Evolutionary conservation across 2,113 vertebrate species (phyloP).

Genomic region (Rynchops niger): DNA sequence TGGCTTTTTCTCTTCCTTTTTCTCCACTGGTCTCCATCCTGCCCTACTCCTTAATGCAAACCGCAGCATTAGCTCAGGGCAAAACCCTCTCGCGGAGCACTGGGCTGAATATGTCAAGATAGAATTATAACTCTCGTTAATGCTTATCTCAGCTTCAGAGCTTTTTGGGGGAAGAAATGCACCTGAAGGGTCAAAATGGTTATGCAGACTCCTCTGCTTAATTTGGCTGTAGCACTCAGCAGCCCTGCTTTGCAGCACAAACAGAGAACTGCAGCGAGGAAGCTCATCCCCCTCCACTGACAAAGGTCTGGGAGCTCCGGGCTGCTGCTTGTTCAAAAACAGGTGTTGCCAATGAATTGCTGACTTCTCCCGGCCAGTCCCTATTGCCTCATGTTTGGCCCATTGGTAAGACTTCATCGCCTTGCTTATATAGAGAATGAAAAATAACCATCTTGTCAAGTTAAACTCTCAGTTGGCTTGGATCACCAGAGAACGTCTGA

Average conservation of each 20-base stretch:
- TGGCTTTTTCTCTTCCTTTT: neutral
- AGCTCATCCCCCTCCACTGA: neutral
- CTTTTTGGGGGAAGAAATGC: neutral
- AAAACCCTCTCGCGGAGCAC: neutral
- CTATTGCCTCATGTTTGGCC: neutral
- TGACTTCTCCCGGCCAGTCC: neutral
- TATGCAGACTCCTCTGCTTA: neutral
- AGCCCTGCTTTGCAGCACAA: neutral
- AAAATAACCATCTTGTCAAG: neutral
- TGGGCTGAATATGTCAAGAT: neutral
- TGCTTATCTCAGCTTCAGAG: neutral
- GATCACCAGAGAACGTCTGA: neutral
- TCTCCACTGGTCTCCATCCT: neutral
- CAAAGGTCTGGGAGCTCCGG: neutral
- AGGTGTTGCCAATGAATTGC: neutral
- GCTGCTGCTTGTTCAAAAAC: neutral
- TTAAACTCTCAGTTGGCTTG: neutral
- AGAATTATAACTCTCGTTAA: neutral
- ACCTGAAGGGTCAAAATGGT: neutral
- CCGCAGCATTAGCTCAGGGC: neutral
- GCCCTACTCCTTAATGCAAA: neutral
- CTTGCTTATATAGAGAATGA: neutral
- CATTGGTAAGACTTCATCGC: neutral
- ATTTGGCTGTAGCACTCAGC: fast-evolving
- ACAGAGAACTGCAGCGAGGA: neutral